A percentile compares a stretch with the other conserved stretches of the same genome.
Evolutionary conservation across 2,113 vertebrate species (phyloP).

Genomic region (Cyprinodon brontotheroides): DNA sequence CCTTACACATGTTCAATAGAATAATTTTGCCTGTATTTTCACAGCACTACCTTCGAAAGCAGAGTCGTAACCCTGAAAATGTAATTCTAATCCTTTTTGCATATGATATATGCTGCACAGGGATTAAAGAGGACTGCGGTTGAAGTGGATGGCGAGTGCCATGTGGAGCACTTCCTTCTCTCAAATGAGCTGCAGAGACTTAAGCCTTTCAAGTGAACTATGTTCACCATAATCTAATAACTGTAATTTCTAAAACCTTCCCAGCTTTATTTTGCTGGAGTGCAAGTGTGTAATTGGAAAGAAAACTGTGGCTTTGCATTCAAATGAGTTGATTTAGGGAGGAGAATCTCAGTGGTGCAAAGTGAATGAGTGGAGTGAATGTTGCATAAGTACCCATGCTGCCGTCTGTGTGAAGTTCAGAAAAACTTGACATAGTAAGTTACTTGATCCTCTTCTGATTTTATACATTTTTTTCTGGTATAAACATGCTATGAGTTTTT

Average conservation of each 20-base stretch:
- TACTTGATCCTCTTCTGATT: background rate
- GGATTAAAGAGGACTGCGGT: constrained; percentile 40
- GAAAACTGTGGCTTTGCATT: constrained; percentile 65
- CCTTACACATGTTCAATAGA: background rate
- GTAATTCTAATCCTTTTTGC: constrained; percentile 10
- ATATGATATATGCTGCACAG: background rate
- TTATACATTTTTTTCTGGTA: no score
- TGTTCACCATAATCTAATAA: constrained; percentile 69
- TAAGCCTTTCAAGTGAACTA: constrained; percentile 62
- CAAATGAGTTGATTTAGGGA: constrained; percentile 63
- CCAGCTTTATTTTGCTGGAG: constrained; percentile 65
- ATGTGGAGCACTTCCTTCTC: constrained; percentile 40
- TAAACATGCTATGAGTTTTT: no score
- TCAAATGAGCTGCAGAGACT: constrained; percentile 49
- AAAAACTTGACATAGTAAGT: background rate
- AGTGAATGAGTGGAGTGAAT: background rate
- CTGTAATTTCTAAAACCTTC: constrained; percentile 63
- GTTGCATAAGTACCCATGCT: background rate
- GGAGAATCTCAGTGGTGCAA: constrained; percentile 11
- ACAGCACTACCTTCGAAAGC: background rate
- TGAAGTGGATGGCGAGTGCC: constrained; percentile 39
- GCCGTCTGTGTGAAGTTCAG: background rate
- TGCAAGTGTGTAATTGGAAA: constrained; percentile 69
- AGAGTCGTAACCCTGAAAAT: background rate
- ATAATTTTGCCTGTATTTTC: background rate